Base-by-base conservation (phyloP, 2,113 vertebrate species). In the Cryptomyrus ogoouensis region DNA sequence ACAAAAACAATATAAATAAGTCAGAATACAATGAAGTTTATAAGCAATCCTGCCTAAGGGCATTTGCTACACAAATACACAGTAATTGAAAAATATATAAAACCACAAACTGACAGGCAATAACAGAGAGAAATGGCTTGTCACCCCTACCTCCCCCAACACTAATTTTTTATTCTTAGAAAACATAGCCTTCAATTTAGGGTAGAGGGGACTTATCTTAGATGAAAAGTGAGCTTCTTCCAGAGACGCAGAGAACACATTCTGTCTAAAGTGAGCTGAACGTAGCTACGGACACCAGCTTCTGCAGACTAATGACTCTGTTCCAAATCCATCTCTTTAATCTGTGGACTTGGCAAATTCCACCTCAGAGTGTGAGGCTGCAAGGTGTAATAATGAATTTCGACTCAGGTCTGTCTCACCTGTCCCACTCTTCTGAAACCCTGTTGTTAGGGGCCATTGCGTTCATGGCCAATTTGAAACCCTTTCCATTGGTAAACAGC, bases 11-110 rank as follows among this genome's bases (percentile, higher is more conserved):
- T 87, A 42, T 56, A 87, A 87, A 56, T 87, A 31, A 87, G 85
- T 53, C 27, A 19, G 85, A 53, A n/a, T 21, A 56, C n/a, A 87
- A 7, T 35, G 47, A 87, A 87, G 85, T 87, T 56, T 87, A 50
- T 87, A 53, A 87, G 85, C n/a, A 35, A 31, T 27, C 85, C 50
- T 31, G 85, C 85, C 85, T 56, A 52, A 87, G 50, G 85, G 85
- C n/a, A 19, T 87, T 53, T 53, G 85, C 50, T 53, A 56, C 27
- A 87, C 85, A 87, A 56, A 87, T 87, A 87, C 85, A 87, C 31
- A 87, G 47, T 87, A 87, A 87, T 87, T 87, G 50, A 87, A 87
- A 87, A 87, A 87, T 86, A 87, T 87, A 87, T 87, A 87, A 56
- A 87, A 27, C 85, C 85, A 87, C 13, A 87, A 47, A 87, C 27